Conservation (phyloP, 2,888 invertebrate species). For the Corbicula japonica region DNA sequence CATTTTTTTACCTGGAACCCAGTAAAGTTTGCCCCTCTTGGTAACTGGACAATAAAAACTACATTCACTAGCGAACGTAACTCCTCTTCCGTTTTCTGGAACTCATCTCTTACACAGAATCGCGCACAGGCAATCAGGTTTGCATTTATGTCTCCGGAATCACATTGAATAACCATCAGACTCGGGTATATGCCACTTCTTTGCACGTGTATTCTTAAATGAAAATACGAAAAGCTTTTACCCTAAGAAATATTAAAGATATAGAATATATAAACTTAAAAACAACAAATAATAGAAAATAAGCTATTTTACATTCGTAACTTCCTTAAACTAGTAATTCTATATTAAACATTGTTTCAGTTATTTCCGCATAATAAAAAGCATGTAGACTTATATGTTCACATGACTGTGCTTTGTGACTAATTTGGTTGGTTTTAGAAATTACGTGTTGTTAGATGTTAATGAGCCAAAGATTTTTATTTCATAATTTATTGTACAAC, state of each 20-base stretch:
- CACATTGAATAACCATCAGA: conserved; percentile 82
- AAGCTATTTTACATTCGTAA: not conserved
- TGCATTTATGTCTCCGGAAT: conserved; percentile 78
- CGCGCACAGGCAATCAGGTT: conserved; percentile 82
- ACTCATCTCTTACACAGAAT: conserved; percentile 78
- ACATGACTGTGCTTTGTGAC: too few species aligned
- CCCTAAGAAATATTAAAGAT: not conserved
- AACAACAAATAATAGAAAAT: not conserved
- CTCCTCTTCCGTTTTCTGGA: conserved; percentile 55
- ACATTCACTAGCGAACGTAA: conserved; percentile 67
- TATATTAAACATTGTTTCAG: too few species aligned
- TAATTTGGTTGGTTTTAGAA: too few species aligned
- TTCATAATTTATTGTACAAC: too few species aligned
- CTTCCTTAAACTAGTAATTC: not conserved
- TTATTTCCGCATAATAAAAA: too few species aligned
- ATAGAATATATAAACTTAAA: not conserved
- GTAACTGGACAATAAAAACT: conserved; percentile 80
- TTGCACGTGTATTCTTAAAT: conserved; percentile 9
- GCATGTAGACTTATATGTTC: too few species aligned
- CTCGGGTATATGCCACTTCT: too few species aligned
- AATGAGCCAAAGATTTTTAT: too few species aligned
- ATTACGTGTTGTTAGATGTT: too few species aligned
- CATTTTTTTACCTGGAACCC: conserved; percentile 78
- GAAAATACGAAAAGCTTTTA: not conserved
- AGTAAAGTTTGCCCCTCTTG: conserved; percentile 79